A percentile compares a stretch with the other conserved stretches of the same genome.
Evolutionary conservation across 2,888 invertebrate species (phyloP).

Genomic region (Drosophila algonquin): DNA sequence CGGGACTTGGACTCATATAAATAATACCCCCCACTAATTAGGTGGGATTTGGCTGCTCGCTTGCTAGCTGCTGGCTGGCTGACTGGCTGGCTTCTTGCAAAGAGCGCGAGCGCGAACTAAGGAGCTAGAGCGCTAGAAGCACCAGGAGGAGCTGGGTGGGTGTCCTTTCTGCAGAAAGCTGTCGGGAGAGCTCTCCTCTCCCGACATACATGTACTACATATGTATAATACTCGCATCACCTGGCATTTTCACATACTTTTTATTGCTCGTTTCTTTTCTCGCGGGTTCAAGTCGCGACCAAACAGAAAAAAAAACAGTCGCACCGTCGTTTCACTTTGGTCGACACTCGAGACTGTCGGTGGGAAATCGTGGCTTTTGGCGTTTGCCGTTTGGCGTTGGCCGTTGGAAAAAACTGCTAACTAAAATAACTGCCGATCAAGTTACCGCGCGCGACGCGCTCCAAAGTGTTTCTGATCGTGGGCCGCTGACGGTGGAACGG

Average conservation of each 20-base stretch:
- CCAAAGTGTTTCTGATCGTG: slow-evolving; percentile 81
- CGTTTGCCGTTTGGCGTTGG: too few relatives aligned
- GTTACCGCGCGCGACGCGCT: slow-evolving; percentile 78
- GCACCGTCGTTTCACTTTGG: slow-evolving; percentile 20
- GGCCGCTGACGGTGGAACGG: slow-evolving; percentile 64
- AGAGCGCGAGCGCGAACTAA: too few relatives aligned
- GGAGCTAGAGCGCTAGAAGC: background rate
- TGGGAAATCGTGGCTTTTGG: background rate
- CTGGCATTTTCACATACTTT: slow-evolving; percentile 29
- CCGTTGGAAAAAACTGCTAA: background rate
- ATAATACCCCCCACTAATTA: slow-evolving; percentile 6
- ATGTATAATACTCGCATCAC: background rate
- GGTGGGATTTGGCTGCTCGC: background rate
- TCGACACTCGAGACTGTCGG: slow-evolving; percentile 4
- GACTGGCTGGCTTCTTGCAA: background rate
- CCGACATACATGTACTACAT: background rate
- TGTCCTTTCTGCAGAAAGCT: background rate
- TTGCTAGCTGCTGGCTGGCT: background rate
- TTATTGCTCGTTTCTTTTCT: slow-evolving; percentile 1
- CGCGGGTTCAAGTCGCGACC: background rate
- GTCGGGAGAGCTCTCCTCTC: too few relatives aligned
- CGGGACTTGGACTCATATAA: background rate
- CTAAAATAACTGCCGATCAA: slow-evolving; percentile 45
- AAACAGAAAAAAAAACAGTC: background rate
- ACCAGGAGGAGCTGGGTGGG: background rate